phyloP scores from a whole-genome alignment of 2,888 invertebrate species.

The Carcina quercana region DNA sequence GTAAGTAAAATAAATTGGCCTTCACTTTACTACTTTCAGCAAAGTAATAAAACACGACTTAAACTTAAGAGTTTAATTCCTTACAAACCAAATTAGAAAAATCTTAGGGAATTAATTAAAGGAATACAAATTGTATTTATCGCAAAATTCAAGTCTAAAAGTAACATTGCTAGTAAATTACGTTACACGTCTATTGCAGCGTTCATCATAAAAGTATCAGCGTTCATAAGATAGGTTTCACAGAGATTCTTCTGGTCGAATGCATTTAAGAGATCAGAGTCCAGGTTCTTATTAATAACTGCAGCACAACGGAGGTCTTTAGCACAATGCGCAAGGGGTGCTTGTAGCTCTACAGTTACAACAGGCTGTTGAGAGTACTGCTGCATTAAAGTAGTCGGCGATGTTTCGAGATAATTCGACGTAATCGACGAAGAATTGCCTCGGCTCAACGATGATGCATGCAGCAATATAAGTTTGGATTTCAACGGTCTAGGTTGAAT shows the following conservation, averaged over 20 bases:
- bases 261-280: conserved; percentile 22
- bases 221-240: conserved; percentile 31
- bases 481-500: conserved; percentile 18
- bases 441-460: conserved; percentile 10
- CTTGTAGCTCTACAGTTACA: conserved; percentile 24
- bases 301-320: conserved; percentile 31
- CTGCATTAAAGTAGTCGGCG: conserved; percentile 13
- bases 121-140: no score
- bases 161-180: no score
- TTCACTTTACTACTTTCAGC: no score
- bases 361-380: conserved; percentile 25
- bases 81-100: no score
- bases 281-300: conserved; percentile 35
- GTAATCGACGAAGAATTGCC: no score
- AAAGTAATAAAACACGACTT: no score
- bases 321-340: conserved; percentile 24
- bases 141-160: no score
- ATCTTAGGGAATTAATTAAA: no score
- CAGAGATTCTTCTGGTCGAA: conserved; percentile 36
- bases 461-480: conserved; percentile 29
- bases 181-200: background rate
- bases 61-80: no score
- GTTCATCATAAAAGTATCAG: conserved; percentile 23
- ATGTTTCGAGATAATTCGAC: background rate
- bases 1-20: no score